Conservation (phyloP, 2,797 vertebrate species). For the Rhinoraja longicauda region DNA sequence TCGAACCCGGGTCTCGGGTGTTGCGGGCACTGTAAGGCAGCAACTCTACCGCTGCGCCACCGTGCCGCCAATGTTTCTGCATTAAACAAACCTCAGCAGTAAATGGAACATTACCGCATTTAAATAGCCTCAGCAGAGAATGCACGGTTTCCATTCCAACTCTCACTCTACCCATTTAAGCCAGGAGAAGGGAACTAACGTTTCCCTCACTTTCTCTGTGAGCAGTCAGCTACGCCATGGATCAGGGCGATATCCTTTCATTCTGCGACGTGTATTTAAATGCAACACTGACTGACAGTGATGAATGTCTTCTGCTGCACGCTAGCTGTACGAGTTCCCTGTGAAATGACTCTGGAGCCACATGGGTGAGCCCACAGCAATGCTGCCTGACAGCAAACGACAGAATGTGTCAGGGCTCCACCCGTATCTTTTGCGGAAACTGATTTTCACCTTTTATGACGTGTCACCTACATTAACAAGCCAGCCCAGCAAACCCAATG, state of each 20-base stretch:
- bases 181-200: background rate
- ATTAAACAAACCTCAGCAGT: no score
- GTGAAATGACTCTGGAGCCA: conserved; percentile 25
- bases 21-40: no score
- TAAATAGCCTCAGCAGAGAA: background rate
- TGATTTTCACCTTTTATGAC: background rate
- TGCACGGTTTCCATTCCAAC: background rate
- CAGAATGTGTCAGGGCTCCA: background rate
- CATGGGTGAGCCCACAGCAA: conserved; percentile 28
- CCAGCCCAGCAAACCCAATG: background rate
- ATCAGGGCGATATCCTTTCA: background rate
- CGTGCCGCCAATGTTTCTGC: no score
- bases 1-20: no score
- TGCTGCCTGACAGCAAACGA: background rate
- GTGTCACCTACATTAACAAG: background rate
- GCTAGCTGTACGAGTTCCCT: background rate
- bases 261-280: conserved; percentile 21
- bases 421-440: conserved; percentile 27
- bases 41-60: no score
- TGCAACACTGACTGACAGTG: conserved; percentile 16
- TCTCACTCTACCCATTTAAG: background rate
- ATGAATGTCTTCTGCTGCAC: conserved; percentile 2
- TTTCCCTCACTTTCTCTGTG: background rate
- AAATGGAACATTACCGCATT: no score
- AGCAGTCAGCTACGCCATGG: background rate